A percentile compares a stretch with the other conserved stretches of the same genome.
These are phyloP conservation scores for Sesamia nonagrioides DNA, from an alignment of 1,140 invertebrate species.

Conservation along the genomic window DNA sequence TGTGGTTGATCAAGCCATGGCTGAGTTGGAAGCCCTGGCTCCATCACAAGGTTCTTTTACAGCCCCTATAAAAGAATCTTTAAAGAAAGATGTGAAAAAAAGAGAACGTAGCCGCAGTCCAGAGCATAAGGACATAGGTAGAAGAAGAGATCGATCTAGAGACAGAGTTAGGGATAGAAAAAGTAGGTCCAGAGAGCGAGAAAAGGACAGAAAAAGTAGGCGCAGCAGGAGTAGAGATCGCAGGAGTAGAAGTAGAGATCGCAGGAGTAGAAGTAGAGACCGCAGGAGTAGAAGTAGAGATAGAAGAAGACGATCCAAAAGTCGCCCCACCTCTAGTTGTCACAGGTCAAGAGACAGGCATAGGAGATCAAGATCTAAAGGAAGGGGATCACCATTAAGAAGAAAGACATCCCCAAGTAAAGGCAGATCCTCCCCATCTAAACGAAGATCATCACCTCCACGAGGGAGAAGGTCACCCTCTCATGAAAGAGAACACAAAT, in stretches of 20 bases:
- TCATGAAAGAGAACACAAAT: conserved; percentile 69
- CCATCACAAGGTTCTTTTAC: conserved; percentile 83
- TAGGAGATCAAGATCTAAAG: conserved; percentile 52
- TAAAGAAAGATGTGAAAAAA: conserved; percentile 71
- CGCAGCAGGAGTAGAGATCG: conserved; percentile 67
- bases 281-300: conserved; percentile 66
- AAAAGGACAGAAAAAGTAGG: conserved; percentile 68
- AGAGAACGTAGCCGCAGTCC: conserved; percentile 71
- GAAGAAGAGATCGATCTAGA: conserved; percentile 66
- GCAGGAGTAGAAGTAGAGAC: conserved; percentile 72
- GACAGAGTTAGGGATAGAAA: conserved; percentile 66
- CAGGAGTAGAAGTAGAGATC: conserved; percentile 66
- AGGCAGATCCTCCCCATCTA: conserved; percentile 48
- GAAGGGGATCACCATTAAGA: conserved; percentile 48
- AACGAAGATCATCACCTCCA: conserved; percentile 47
- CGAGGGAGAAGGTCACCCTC: conserved; percentile 72
- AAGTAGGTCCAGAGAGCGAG: conserved; percentile 63
- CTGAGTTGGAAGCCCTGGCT: conserved; percentile 95
- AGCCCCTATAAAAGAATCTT: conserved; percentile 55
- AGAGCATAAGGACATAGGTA: conserved; percentile 69
- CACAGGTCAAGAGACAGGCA: conserved; percentile 51
- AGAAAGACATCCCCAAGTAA: conserved; percentile 63
- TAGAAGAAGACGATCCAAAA: conserved; percentile 66
- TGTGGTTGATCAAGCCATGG: conserved; percentile 94
- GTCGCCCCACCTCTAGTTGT: conserved; percentile 32